Evolutionary conservation across 2,113 vertebrate species (phyloP).

Genomic region (Reinhardtius hippoglossoides): DNA sequence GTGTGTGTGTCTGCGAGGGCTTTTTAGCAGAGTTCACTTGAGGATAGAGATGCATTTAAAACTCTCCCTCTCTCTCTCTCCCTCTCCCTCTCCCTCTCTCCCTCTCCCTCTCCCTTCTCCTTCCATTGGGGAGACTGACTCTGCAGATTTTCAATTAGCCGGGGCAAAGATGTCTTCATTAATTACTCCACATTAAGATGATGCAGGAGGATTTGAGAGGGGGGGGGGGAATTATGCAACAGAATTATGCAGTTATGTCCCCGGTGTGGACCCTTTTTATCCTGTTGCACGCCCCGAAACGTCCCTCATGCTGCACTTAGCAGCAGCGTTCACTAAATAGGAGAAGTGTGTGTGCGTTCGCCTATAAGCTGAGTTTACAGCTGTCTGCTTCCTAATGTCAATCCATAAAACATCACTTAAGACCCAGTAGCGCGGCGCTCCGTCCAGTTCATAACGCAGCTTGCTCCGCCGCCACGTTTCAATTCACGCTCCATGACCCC

Average conservation of each 20-base stretch:
- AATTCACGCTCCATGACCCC: not conserved
- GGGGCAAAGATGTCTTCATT: conserved; percentile 61
- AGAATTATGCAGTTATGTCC: conserved; percentile 53
- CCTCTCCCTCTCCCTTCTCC: not conserved
- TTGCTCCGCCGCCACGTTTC: not conserved
- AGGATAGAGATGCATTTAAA: conserved; percentile 46
- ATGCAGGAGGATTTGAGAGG: conserved; percentile 40
- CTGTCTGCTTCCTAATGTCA: conserved; percentile 44
- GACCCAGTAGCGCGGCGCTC: not conserved
- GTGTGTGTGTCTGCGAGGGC: too few relatives aligned
- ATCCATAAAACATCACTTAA: conserved; percentile 61
- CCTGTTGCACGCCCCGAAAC: conserved; percentile 40
- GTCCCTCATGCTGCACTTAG: conserved; percentile 57
- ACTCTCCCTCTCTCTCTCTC: not conserved
- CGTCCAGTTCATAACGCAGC: not conserved
- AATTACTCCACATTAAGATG: conserved; percentile 65
- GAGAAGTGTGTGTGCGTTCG: conserved; percentile 14
- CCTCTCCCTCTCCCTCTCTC: not conserved
- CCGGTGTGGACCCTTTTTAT: conserved; percentile 25
- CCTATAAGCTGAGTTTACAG: conserved; percentile 36
- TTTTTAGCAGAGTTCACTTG: conserved; percentile 29
- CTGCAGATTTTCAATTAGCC: conserved; percentile 70
- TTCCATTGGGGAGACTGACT: conserved; percentile 59
- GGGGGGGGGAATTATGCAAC: conserved; percentile 42
- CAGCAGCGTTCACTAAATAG: conserved; percentile 34